Conservation (phyloP, 2,113 vertebrate genomes). For the Toxotes jaculatrix region DNA sequence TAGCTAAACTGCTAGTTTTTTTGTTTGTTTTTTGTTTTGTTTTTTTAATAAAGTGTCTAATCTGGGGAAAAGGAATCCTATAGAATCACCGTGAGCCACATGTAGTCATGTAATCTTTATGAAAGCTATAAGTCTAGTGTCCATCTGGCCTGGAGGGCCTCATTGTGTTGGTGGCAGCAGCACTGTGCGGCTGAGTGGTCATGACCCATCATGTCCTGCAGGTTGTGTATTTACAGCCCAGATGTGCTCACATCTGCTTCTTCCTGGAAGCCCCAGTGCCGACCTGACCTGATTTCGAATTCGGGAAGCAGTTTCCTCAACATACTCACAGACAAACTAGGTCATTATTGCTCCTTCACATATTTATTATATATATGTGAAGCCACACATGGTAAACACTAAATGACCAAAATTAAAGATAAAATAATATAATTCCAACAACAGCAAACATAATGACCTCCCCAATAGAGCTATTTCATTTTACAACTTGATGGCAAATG, state of each 20-base stretch:
- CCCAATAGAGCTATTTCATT: neutral
- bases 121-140: neutral
- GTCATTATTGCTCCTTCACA: slow-evolving; percentile 5
- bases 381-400: neutral
- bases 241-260: slow-evolving; percentile 79
- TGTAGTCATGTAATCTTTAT: neutral
- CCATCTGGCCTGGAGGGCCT: slow-evolving; percentile 22
- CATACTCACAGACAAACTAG: neutral
- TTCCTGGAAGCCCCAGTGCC: slow-evolving; percentile 61
- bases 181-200: slow-evolving; percentile 19
- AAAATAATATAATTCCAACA: neutral
- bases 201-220: slow-evolving; percentile 60
- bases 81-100: neutral
- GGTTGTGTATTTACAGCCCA: slow-evolving; percentile 69
- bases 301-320: slow-evolving; percentile 7
- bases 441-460: no score
- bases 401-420: neutral
- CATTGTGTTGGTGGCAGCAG: slow-evolving; percentile 34
- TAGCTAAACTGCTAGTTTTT: neutral
- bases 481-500: neutral
- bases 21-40: no score
- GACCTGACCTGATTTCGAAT: slow-evolving; percentile 61
- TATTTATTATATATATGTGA: no score
- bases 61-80: neutral
- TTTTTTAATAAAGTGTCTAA: neutral